phyloP scores from a whole-genome alignment of 2,888 invertebrate species.

The Dastarcus helophoroides region DNA sequence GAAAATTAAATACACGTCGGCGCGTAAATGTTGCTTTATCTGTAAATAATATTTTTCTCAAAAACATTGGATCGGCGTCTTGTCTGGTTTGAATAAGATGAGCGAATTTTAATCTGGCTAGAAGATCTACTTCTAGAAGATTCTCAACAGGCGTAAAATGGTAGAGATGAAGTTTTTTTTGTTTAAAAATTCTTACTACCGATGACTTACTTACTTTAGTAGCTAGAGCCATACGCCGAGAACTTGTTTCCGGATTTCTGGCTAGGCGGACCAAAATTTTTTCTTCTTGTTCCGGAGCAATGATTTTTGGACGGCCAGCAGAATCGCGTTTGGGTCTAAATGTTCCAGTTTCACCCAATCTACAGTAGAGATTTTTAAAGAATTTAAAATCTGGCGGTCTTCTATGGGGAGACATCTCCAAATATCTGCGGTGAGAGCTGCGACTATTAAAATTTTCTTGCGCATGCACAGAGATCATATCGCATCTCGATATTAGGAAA shows the following conservation, averaged over 20 bases:
- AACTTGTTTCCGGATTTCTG: not conserved
- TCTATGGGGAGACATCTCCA: not conserved
- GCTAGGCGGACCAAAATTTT: constrained; percentile 1
- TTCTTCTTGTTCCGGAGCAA: constrained; percentile 1
- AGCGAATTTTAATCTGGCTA: constrained; percentile 1
- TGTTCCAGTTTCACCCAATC: not conserved
- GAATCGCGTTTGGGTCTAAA: not conserved
- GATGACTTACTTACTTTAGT: constrained; percentile 1
- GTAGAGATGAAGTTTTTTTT: not conserved
- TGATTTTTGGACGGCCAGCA: not conserved
- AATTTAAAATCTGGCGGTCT: constrained; percentile 1
- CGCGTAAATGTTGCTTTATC: not conserved
- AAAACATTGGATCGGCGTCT: not conserved
- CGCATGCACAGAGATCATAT: constrained; percentile 1
- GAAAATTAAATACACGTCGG: too few relatives aligned
- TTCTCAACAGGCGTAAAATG: constrained; percentile 3
- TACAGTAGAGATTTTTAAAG: not conserved
- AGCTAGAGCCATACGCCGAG: not conserved
- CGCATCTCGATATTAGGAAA: not conserved
- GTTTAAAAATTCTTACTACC: not conserved
- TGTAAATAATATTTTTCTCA: not conserved
- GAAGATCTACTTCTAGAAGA: constrained; percentile 2
- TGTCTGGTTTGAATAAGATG: not conserved
- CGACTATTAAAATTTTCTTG: constrained; percentile 1
- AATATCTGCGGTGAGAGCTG: not conserved